Base-by-base conservation (phyloP, 1,140 invertebrate species). In the Saxidomus purpurata region DNA sequence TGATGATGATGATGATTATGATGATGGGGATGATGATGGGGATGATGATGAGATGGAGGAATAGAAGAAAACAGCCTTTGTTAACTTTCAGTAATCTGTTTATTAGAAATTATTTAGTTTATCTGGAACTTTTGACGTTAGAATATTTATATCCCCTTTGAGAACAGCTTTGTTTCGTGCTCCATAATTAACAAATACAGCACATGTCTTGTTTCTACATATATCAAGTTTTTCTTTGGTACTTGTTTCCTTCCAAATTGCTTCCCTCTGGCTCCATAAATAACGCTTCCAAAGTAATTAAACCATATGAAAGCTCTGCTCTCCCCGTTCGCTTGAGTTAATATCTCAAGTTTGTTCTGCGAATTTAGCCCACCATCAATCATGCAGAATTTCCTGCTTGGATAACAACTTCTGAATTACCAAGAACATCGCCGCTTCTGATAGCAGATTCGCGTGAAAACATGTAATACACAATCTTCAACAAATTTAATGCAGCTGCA, bases 401-500 rank as follows among this genome's bases (percentile, higher is more conserved):
- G 13, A 25, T n/a, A 77, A 25, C 25, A 43, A 52, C 69, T 22
- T 38, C 63, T 40, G 69, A 38, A 40, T 11, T 43, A 74, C 38
- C 6, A 28, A 67, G n/a, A 67, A 22, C 38, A 74, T 13, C 3
- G 34, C 9, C 69, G 38, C 17, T 25, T 6, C 22, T 74, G 11
- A 74, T 40, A 49, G 22, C 74, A 8, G 3, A 77, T 49, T 49
- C 43, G 40, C 28, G 69, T 25, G 69, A 74, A 74, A 25, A 38
- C 69, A 49, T 49, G 74, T 52, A 77, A 77, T 52, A 77, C 43
- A 52, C n/a, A 77, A 11, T 77, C 40, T 25, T 9, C 22, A 43
- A 49, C 19, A 77, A 77, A 47, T 49, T 47, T 77, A 77, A 77
- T 49, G 43, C 74, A 77, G 74, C 40, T 77, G 74, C 47, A 49